These are phyloP conservation scores for Apeira syringaria DNA, from an alignment of 2,888 invertebrate species.

Conservation along the genomic window DNA sequence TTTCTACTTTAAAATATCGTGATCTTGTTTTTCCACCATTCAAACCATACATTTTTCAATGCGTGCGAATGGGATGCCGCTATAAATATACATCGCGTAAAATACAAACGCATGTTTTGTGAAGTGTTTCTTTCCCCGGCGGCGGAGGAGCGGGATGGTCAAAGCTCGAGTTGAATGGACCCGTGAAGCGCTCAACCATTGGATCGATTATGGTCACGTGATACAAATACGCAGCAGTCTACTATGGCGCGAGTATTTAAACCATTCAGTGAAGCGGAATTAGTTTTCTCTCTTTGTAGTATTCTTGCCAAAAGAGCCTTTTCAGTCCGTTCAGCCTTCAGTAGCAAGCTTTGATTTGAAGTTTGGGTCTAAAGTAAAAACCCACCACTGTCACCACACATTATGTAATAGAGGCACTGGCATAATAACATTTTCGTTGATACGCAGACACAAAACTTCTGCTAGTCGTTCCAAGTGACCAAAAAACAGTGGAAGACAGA, in stretches of 20 bases:
- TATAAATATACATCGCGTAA: conserved; percentile 78
- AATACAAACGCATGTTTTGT: conserved; percentile 79
- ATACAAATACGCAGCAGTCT: conserved; percentile 63
- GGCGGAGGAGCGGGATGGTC: conserved; percentile 39
- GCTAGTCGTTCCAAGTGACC: too few species aligned
- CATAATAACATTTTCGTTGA: too few species aligned
- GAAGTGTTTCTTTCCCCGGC: conserved; percentile 71
- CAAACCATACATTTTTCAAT: conserved; percentile 79
- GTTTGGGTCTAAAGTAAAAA: too few species aligned
- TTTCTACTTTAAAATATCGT: conserved; percentile 79
- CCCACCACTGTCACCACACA: too few species aligned
- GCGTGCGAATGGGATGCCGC: conserved; percentile 68
- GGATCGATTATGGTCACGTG: conserved; percentile 83
- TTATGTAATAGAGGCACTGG: too few species aligned
- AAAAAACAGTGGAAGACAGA: too few species aligned
- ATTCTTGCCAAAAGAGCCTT: too few species aligned
- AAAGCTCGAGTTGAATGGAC: conserved; percentile 81
- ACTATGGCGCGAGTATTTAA: conserved; percentile 56
- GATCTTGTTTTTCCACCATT: conserved; percentile 79
- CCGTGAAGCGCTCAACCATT: conserved; percentile 82
- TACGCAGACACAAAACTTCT: too few species aligned
- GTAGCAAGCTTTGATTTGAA: too few species aligned
- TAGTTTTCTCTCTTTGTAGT: too few species aligned
- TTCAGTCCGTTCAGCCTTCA: too few species aligned
- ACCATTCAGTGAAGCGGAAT: too few species aligned